A percentile compares a stretch with the other conserved stretches of the same genome.
phyloP scores from a whole-genome alignment of 2,113 vertebrate species.

The Galeopterus variegatus region DNA sequence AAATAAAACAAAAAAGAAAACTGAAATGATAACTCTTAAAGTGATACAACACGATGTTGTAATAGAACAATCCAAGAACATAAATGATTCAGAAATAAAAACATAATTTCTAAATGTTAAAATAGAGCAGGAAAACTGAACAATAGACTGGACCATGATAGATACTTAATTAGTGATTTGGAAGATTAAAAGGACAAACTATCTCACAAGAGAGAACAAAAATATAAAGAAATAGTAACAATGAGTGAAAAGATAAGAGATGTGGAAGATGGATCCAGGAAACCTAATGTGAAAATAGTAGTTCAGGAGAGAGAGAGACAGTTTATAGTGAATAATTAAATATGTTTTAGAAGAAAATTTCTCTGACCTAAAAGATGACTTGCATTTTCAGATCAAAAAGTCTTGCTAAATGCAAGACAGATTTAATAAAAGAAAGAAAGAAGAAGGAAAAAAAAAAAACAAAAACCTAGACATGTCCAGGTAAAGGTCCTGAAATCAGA shows the following conservation, averaged over 20 bases:
- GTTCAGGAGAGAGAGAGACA: not conserved
- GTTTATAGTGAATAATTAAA: not conserved
- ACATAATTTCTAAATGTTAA: conserved; percentile 28
- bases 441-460: not conserved
- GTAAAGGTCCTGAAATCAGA: not conserved
- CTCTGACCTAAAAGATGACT: not conserved
- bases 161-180: not conserved
- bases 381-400: not conserved
- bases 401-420: not conserved
- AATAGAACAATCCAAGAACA: conserved; percentile 12
- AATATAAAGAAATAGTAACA: not conserved
- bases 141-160: not conserved
- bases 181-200: not conserved
- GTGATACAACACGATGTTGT: not conserved
- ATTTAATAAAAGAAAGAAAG: not conserved
- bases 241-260: not conserved
- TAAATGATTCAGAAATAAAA: conserved; percentile 35
- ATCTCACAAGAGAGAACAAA: not conserved
- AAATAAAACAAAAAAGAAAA: not conserved
- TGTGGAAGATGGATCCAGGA: not conserved
- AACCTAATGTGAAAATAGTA: not conserved
- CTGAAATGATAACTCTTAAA: conserved; percentile 32
- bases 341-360: conserved; percentile 3
- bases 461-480: not conserved
- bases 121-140: not conserved